phyloP scores from a whole-genome alignment of 2,113 vertebrate species.

The Tupaia tana region DNA sequence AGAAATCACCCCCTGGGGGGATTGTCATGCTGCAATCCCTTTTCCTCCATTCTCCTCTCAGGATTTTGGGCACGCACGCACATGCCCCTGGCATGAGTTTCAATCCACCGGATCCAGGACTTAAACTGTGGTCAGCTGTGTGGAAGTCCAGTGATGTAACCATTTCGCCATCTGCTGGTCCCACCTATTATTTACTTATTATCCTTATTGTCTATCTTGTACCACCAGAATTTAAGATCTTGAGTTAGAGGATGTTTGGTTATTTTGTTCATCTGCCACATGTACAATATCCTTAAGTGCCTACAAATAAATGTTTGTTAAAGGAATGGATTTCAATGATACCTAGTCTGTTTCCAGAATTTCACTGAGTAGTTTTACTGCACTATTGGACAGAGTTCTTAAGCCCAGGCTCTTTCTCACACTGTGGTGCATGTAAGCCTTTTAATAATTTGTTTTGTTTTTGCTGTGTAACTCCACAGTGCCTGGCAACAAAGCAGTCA shows the following conservation, averaged over 20 bases:
- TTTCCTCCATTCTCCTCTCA: too few species aligned
- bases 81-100: too few species aligned
- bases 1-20: too few species aligned
- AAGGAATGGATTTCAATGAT: background rate
- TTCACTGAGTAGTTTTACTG: background rate
- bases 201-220: background rate
- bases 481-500: background rate
- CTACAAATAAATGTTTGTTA: background rate
- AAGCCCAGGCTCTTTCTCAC: background rate
- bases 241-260: background rate
- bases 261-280: background rate
- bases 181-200: background rate
- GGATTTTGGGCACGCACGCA: too few species aligned
- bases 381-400: background rate
- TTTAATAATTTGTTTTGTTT: background rate
- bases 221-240: background rate
- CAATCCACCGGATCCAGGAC: too few species aligned
- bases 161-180: too few species aligned
- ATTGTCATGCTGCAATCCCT: too few species aligned
- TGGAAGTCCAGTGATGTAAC: too few species aligned
- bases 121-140: too few species aligned
- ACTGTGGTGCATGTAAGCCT: too few species aligned
- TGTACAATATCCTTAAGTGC: background rate
- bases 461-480: background rate
- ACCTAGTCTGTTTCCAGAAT: background rate